Percentiles rank a stretch among this genome's conserved stretches.
Conservation (phyloP, 1,140 invertebrate species). For the Halotydeus destructor region DNA sequence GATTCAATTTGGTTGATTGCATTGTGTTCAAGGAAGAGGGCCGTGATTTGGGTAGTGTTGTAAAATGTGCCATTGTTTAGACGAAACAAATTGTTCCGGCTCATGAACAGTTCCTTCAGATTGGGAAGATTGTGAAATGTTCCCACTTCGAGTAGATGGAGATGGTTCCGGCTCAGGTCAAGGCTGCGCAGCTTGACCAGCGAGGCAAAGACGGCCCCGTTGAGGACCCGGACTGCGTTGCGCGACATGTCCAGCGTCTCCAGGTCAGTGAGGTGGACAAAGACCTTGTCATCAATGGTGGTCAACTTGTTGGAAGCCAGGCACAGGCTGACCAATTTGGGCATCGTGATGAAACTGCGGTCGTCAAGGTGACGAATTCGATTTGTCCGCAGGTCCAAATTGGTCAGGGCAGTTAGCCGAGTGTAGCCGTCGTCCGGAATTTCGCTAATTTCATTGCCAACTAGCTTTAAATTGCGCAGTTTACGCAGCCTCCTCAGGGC, state of each 20-base stretch:
- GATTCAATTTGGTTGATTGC: conserved; percentile 51
- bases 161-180: conserved; percentile 65
- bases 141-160: conserved; percentile 50
- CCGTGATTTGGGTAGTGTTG: conserved; percentile 47
- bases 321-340: conserved; percentile 50
- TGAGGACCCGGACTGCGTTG: conserved; percentile 41
- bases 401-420: conserved; percentile 41
- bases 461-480: conserved; percentile 44
- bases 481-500: conserved; percentile 49
- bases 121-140: conserved; percentile 54
- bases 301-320: conserved; percentile 63
- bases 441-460: conserved; percentile 57
- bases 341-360: conserved; percentile 53
- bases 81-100: conserved; percentile 70
- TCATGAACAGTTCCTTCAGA: conserved; percentile 56
- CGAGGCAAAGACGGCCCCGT: conserved; percentile 36
- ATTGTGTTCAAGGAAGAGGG: conserved; percentile 69
- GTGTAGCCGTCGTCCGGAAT: conserved; percentile 47
- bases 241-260: conserved; percentile 67
- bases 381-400: conserved; percentile 66
- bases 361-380: conserved; percentile 47
- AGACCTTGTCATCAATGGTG: conserved; percentile 48
- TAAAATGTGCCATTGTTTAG: conserved; percentile 55
- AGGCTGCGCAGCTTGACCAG: conserved; percentile 53
- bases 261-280: conserved; percentile 43